Conservation (phyloP, 2,113 vertebrate genomes). For the Malurus elegans region DNA sequence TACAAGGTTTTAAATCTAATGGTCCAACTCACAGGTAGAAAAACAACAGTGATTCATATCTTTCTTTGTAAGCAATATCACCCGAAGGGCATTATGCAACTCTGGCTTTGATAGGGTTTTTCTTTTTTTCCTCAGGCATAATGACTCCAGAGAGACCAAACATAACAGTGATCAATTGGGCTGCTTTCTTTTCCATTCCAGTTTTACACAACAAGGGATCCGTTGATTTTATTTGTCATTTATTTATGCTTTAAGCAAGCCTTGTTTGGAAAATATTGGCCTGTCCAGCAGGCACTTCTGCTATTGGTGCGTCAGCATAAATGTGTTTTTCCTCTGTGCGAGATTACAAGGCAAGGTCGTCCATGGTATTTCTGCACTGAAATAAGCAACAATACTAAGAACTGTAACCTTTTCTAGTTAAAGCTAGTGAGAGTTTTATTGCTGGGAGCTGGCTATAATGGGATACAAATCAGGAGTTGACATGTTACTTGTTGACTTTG, state of each 20-base stretch:
- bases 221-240: neutral
- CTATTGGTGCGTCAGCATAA: neutral
- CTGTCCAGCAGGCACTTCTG: neutral
- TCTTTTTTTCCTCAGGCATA: conserved; percentile 2
- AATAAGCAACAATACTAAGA: neutral
- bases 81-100: neutral
- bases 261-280: neutral
- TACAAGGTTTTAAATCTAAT: conserved; percentile 11
- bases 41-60: conserved; percentile 12
- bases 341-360: neutral
- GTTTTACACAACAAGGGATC: neutral
- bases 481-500: neutral
- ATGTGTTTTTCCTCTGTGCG: neutral
- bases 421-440: conserved; percentile 25
- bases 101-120: conserved; percentile 21
- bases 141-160: conserved; percentile 18
- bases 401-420: neutral
- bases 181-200: conserved; percentile 6
- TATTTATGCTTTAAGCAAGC: conserved; percentile 9
- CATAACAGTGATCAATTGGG: neutral
- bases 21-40: neutral
- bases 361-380: neutral
- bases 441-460: neutral
- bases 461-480: neutral
- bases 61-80: conserved; percentile 11